phyloP scores from a whole-genome alignment of 1,140 invertebrate genomes.

The Bursaphelenchus mucronatus region DNA sequence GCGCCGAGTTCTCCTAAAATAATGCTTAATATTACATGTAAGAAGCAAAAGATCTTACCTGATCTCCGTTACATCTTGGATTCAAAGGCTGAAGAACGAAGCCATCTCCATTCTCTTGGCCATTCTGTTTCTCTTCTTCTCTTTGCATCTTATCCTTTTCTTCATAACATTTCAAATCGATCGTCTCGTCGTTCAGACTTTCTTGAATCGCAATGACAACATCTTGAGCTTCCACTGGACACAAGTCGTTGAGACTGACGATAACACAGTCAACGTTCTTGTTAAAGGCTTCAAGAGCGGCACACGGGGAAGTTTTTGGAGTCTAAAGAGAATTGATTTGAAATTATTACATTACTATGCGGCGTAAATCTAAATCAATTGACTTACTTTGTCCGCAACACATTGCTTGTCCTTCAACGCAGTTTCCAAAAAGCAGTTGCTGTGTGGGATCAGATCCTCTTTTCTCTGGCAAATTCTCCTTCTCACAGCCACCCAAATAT shows the following conservation, averaged over 20 bases:
- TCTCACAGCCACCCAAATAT: conserved; percentile 26
- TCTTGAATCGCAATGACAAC: conserved; percentile 51
- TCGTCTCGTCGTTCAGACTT: conserved; percentile 54
- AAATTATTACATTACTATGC: conserved; percentile 18
- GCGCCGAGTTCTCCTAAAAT: conserved; percentile 51
- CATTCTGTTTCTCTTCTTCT: not conserved
- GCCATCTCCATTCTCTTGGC: conserved; percentile 22
- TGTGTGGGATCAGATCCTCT: conserved; percentile 24
- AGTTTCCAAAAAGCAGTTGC: conserved; percentile 24
- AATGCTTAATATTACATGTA: not conserved
- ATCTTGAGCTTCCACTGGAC: conserved; percentile 54
- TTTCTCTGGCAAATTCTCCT: conserved; percentile 18
- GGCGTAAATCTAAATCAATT: no score
- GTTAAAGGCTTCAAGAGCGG: conserved; percentile 54
- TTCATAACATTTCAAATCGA: conserved; percentile 49
- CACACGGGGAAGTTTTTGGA: conserved; percentile 37
- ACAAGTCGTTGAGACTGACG: conserved; percentile 47
- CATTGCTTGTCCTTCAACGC: conserved; percentile 4
- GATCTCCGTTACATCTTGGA: conserved; percentile 45
- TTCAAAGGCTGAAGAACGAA: conserved; percentile 45
- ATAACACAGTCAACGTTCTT: conserved; percentile 53
- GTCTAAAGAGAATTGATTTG: conserved; percentile 22
- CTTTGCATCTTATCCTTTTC: conserved; percentile 24
- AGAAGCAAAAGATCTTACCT: conserved; percentile 38
- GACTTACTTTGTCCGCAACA: conserved; percentile 9